Conservation (phyloP, 2,113 vertebrate species). For the Hiodon tergisus region DNA sequence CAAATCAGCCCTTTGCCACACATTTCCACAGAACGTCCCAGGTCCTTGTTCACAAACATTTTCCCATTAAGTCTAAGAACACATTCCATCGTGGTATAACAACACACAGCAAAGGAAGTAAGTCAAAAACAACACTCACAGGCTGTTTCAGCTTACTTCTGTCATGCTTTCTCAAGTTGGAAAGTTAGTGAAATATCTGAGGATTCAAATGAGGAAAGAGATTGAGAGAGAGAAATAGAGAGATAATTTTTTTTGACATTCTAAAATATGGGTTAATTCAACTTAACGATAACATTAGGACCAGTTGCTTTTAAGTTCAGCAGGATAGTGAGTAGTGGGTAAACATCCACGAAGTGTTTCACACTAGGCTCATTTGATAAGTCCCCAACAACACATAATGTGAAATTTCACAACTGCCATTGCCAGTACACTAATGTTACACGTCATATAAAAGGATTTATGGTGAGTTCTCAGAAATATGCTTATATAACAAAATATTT, state of each 20-base stretch:
- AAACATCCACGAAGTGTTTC: conserved; percentile 40
- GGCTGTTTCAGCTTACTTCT: conserved; percentile 1
- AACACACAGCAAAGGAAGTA: conserved; percentile 13
- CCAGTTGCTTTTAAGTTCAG: conserved; percentile 19
- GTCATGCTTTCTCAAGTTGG: not conserved
- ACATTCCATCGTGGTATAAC: conserved; percentile 14
- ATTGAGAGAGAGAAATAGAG: not conserved
- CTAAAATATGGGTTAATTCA: not conserved
- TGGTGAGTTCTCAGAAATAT: conserved; percentile 45
- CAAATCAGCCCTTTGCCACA: not conserved
- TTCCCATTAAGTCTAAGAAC: conserved; percentile 9
- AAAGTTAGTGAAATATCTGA: not conserved
- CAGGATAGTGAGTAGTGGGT: conserved; percentile 16
- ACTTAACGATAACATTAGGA: conserved; percentile 35
- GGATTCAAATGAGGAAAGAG: no score
- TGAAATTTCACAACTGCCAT: conserved; percentile 37
- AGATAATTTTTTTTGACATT: not conserved
- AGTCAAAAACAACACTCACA: conserved; percentile 10
- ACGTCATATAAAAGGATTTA: conserved; percentile 58
- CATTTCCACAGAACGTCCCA: conserved; percentile 18
- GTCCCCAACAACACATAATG: conserved; percentile 44
- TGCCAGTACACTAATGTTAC: conserved; percentile 34
- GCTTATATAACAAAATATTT: conserved; percentile 56
- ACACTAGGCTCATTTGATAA: conserved; percentile 41
- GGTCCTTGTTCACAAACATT: conserved; percentile 12